phyloP scores from a whole-genome alignment of 2,113 vertebrate species.

The Trogon surrucura region DNA sequence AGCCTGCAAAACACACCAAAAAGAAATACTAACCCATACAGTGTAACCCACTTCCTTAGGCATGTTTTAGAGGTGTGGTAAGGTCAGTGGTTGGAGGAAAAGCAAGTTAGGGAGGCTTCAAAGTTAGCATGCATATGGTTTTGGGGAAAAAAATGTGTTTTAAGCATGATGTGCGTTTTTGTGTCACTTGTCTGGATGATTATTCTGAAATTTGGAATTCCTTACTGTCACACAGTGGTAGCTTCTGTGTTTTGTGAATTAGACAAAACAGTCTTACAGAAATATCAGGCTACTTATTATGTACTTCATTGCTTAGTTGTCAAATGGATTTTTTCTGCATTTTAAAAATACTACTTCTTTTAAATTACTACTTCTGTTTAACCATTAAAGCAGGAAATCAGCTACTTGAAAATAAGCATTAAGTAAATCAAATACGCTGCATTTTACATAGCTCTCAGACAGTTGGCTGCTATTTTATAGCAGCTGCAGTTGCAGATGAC shows the following conservation, averaged over 20 bases:
- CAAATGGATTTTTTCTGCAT: neutral
- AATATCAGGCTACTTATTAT: neutral
- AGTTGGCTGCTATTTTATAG: neutral
- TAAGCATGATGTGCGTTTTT: neutral
- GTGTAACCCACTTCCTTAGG: neutral
- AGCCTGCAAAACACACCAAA: neutral
- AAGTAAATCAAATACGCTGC: neutral
- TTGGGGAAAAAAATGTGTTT: neutral
- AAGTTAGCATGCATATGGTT: neutral
- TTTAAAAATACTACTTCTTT: neutral
- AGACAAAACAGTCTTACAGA: neutral
- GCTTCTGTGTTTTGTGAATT: neutral
- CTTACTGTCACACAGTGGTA: neutral
- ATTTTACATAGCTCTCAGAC: neutral
- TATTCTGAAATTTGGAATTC: neutral
- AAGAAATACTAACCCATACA: neutral
- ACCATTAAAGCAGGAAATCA: neutral
- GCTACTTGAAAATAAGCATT: neutral
- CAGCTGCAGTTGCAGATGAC: neutral
- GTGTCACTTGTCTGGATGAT: neutral
- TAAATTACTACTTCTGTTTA: neutral
- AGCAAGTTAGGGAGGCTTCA: neutral
- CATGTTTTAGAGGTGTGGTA: neutral
- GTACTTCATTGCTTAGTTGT: neutral
- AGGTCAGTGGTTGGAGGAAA: neutral